Evolutionary conservation across 2,888 invertebrate species (phyloP).

Genomic region (Oxyteleia sp.): DNA sequence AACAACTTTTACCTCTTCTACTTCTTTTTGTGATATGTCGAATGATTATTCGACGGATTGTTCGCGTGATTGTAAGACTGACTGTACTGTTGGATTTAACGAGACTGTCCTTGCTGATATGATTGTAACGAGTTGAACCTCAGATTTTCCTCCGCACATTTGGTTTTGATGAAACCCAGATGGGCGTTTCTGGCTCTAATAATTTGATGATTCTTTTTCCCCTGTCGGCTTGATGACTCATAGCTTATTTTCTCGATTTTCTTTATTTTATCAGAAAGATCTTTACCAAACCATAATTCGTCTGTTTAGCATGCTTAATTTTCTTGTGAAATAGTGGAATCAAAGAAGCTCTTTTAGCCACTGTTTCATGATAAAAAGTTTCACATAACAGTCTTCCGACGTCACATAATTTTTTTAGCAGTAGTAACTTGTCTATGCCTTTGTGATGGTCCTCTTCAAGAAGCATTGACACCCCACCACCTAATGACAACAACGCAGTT

Average conservation of each 20-base stretch:
- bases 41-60: no score
- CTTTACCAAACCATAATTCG: conserved; percentile 2
- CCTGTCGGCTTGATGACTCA: neutral
- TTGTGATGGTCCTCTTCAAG: neutral
- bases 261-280: conserved; percentile 12
- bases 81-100: no score
- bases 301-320: neutral
- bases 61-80: no score
- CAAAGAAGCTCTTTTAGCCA: neutral
- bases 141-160: no score
- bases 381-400: neutral
- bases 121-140: no score
- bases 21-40: no score
- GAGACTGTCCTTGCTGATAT: no score
- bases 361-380: conserved; percentile 9
- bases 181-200: conserved; percentile 14
- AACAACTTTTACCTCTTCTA: no score
- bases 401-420: conserved; percentile 8
- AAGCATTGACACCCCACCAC: neutral
- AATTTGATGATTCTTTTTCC: neutral
- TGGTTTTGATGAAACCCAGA: no score
- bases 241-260: neutral
- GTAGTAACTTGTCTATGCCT: neutral
- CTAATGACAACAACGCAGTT: neutral
- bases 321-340: conserved; percentile 10